Base-by-base conservation (phyloP, 2,888 invertebrate species). In the Xestoiulus laeticollis region DNA sequence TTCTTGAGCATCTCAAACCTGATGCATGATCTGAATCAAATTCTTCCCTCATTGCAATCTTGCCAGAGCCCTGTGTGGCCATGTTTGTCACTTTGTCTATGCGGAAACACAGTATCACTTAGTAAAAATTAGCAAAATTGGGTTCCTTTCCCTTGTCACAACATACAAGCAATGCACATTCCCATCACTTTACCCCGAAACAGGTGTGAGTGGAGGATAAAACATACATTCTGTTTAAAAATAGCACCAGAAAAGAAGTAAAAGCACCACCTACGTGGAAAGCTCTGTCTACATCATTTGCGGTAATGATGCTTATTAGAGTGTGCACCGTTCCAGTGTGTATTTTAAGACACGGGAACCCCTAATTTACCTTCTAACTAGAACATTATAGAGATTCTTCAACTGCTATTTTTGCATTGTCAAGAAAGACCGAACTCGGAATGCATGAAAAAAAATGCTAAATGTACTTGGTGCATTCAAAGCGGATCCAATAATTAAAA, bases 311-410 rank as follows among this genome's bases (percentile, higher is more conserved):
- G 59, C 59, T 59, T 59, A 59, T 59, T 59, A 59, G 59, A 22
- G 59, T 6, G 59, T 59, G 59, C 22, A 22, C 59, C 59, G 10
- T 59, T 6, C 59, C 12, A 22, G 59, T n/a, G 59, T 22, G 22
- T 59, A 59, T 59, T 59, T 59, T 22, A 16, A 22, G 59, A 22
- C 53, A 53, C 53, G 16, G 22, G 22, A 59, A 22, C 22, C 59
- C 59, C 59, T 59, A 59, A 59, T 59, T 59, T 59, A 59, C 59
- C 59, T 59, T 59, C 59, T 59, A 59, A 59, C 59, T 59, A 59
- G 59, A 59, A 59, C 59, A 59, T 59, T 59, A 59, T 6, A 0
- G 22, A 59, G 59, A 59, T 59, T 59, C 59, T 22, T 59, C 59
- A 10, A 59, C 22, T 22, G 59, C 59, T 59, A 59, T 59, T 59